These are phyloP conservation scores for Enteromius fasciolatus DNA, from an alignment of 2,797 vertebrate genomes.

Conservation along the genomic window DNA sequence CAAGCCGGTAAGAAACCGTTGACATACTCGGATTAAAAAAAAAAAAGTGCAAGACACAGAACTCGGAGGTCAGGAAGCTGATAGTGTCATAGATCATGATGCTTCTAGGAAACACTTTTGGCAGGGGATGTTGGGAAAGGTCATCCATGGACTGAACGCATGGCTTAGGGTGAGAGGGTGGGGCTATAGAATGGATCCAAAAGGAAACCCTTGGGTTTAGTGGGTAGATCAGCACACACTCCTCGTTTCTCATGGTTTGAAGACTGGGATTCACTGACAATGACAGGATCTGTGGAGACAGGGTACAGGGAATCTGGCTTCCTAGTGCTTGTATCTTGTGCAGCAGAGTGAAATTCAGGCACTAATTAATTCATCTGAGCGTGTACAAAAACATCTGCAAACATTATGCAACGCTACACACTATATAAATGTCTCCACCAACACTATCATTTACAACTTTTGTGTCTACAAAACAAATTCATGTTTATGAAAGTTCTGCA, in stretches of 20 bases:
- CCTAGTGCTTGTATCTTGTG: slow-evolving; percentile 77
- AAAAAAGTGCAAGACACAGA: slow-evolving; percentile 65
- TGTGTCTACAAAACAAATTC: neutral
- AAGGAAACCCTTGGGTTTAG: slow-evolving; percentile 71
- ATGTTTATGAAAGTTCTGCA: neutral
- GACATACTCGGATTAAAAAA: slow-evolving; percentile 73
- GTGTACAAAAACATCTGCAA: slow-evolving; percentile 42
- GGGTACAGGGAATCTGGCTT: slow-evolving; percentile 74
- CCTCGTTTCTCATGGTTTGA: slow-evolving; percentile 62
- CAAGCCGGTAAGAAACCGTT: slow-evolving; percentile 88
- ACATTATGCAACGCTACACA: neutral
- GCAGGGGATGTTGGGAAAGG: slow-evolving; percentile 80
- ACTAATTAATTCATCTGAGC: slow-evolving; percentile 71
- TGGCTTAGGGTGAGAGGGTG: slow-evolving; percentile 74
- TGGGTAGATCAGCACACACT: slow-evolving; percentile 76
- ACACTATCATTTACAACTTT: neutral
- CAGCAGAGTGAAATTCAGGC: slow-evolving; percentile 67
- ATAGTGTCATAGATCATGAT: slow-evolving; percentile 82
- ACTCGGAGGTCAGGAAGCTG: slow-evolving; percentile 77
- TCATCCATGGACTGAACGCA: slow-evolving; percentile 76
- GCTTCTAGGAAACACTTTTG: slow-evolving; percentile 86
- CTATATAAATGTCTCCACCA: neutral
- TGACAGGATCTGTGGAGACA: slow-evolving; percentile 78
- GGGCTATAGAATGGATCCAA: slow-evolving; percentile 58
- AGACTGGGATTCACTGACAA: slow-evolving; percentile 65